Evolutionary conservation across 2,888 invertebrate species (phyloP).

Genomic region (Harmothoe impar): DNA sequence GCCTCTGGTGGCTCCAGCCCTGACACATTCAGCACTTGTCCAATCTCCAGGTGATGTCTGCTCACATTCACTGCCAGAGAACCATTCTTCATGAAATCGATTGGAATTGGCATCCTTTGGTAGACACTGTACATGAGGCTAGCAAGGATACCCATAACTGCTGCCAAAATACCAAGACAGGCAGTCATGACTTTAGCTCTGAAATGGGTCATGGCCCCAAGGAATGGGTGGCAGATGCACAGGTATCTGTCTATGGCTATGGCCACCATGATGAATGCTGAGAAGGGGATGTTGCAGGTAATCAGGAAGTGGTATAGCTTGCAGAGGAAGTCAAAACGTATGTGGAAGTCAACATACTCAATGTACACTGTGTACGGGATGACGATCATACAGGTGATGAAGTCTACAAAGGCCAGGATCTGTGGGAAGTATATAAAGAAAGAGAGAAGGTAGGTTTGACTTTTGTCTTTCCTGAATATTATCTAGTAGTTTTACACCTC

Average conservation of each 20-base stretch:
- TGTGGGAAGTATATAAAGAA: not conserved
- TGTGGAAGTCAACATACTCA: slow-evolving; percentile 75
- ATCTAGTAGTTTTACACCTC: too few species aligned
- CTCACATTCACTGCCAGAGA: not conserved
- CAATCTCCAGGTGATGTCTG: not conserved
- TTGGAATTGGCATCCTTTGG: not conserved
- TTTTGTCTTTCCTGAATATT: too few species aligned
- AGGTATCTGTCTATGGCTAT: slow-evolving; percentile 76
- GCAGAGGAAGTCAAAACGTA: slow-evolving; percentile 75
- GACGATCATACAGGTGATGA: slow-evolving; percentile 78
- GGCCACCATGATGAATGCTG: slow-evolving; percentile 79
- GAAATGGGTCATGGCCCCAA: slow-evolving; percentile 76
- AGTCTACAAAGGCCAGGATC: slow-evolving; percentile 78
- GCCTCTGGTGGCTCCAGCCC: not conserved
- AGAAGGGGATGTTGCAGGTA: slow-evolving; percentile 79
- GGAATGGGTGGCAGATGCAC: slow-evolving; percentile 79
- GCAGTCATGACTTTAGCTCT: slow-evolving; percentile 73
- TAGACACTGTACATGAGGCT: slow-evolving; percentile 74
- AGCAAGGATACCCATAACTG: slow-evolving; percentile 76
- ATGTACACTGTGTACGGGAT: slow-evolving; percentile 79
- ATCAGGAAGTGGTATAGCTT: slow-evolving; percentile 79
- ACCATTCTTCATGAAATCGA: not conserved
- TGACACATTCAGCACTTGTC: not conserved
- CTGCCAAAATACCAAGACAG: slow-evolving; percentile 74
- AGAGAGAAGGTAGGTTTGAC: too few species aligned